phyloP scores from a whole-genome alignment of 2,113 vertebrate genomes.

The Pygoscelis adeliae region DNA sequence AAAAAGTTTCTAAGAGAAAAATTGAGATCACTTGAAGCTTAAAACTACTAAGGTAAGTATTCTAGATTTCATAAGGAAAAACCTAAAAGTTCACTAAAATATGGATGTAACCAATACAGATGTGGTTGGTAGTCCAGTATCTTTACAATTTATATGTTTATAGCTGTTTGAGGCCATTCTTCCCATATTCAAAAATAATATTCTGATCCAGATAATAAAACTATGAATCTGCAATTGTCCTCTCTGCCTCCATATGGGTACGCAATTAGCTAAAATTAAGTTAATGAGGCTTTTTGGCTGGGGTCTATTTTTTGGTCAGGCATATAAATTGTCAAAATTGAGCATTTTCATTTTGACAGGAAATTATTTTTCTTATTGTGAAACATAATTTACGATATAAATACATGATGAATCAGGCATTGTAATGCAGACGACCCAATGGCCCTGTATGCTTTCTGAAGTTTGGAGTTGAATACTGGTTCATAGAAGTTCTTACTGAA shows the following conservation, averaged over 20 bases:
- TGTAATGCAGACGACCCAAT: slow-evolving; percentile 32
- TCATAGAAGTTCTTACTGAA: neutral
- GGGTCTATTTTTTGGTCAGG: neutral
- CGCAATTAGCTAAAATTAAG: slow-evolving; percentile 10
- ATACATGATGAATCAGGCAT: slow-evolving; percentile 13
- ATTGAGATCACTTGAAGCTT: neutral
- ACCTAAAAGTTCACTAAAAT: neutral
- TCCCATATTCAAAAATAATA: neutral
- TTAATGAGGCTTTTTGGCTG: neutral
- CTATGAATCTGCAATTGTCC: neutral
- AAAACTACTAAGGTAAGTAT: neutral
- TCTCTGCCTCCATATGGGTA: neutral
- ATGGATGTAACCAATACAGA: neutral
- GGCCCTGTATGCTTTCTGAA: neutral
- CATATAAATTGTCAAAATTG: neutral
- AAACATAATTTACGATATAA: neutral
- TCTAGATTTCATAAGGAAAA: neutral
- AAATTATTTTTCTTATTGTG: neutral
- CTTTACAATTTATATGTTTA: neutral
- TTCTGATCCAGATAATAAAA: neutral
- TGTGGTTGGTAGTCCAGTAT: neutral
- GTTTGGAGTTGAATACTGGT: slow-evolving; percentile 3
- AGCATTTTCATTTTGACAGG: slow-evolving; percentile 16
- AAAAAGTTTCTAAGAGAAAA: neutral
- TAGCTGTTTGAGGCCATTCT: neutral